Conservation (phyloP, 2,797 vertebrate genomes). For the Echiichthys vipera region DNA sequence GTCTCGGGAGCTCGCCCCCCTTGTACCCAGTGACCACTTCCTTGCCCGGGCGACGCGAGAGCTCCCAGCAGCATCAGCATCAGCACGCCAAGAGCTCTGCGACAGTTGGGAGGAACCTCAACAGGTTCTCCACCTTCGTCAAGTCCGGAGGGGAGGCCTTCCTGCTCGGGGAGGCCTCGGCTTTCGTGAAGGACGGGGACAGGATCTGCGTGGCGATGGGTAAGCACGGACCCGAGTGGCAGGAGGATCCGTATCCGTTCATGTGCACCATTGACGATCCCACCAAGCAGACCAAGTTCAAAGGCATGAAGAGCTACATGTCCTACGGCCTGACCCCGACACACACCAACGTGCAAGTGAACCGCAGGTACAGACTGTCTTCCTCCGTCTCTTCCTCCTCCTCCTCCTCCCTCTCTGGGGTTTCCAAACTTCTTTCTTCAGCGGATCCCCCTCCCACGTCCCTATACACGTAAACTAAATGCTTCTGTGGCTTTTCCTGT, state of each 20-base stretch:
- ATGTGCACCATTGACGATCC: conserved; percentile 95
- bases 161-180: conserved; percentile 91
- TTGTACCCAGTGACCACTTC: conserved; percentile 77
- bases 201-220: conserved; percentile 92
- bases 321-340: conserved; percentile 94
- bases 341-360: conserved; percentile 91
- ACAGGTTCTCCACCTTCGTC: conserved; percentile 96
- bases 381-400: background rate
- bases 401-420: conserved; percentile 27
- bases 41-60: conserved; percentile 76
- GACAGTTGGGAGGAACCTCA: conserved; percentile 93
- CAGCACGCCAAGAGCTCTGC: conserved; percentile 89
- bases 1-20: conserved; percentile 52
- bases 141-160: conserved; percentile 97
- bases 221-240: conserved; percentile 92
- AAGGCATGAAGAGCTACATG: conserved; percentile 99
- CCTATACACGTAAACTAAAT: conserved; percentile 7
- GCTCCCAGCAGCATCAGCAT: conserved; percentile 75
- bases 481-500: conserved; percentile 28
- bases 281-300: conserved; percentile 98
- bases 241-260: conserved; percentile 93
- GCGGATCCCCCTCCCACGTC: background rate
- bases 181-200: conserved; percentile 92
- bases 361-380: conserved; percentile 88
- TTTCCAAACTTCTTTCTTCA: conserved; percentile 29